Percentiles rank a stretch among this genome's conserved stretches.
phyloP scores from a whole-genome alignment of 1,140 invertebrate genomes.

The Plutomurus gul region DNA sequence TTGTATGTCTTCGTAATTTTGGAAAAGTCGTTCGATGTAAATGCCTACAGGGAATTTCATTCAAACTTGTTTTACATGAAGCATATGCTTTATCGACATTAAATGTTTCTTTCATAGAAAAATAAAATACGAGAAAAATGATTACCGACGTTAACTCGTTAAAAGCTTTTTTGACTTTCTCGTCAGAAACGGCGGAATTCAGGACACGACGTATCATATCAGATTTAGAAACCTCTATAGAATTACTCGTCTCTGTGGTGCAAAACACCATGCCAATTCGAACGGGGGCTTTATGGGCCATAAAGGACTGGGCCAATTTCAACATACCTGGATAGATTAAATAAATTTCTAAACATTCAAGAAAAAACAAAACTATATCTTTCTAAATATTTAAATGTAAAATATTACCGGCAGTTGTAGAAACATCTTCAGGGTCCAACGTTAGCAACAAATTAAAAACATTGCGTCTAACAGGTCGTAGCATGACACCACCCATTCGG shows the following conservation, averaged over 20 bases:
- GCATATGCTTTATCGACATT: no score
- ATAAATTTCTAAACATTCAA: constrained; percentile 33
- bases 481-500: constrained; percentile 96
- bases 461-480: constrained; percentile 91
- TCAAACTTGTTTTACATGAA: no score
- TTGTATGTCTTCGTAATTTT: constrained; percentile 12
- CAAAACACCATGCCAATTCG: constrained; percentile 90
- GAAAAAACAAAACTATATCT: constrained; percentile 5
- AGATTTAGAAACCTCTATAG: constrained; percentile 65
- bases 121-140: background rate
- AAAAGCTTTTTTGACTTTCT: constrained; percentile 77
- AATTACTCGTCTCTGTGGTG: constrained; percentile 63
- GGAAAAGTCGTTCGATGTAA: constrained; percentile 34
- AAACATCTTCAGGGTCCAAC: constrained; percentile 48
- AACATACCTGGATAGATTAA: constrained; percentile 64
- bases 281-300: constrained; percentile 83
- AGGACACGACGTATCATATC: constrained; percentile 42
- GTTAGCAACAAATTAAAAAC: constrained; percentile 77
- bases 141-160: constrained; percentile 82
- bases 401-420: constrained; percentile 34
- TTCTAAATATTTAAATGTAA: background rate
- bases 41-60: constrained; percentile 18
- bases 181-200: constrained; percentile 45
- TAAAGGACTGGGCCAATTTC: constrained; percentile 87
- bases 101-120: no score